Conservation (phyloP, 2,113 vertebrate species). For the Microtus oregoni region DNA sequence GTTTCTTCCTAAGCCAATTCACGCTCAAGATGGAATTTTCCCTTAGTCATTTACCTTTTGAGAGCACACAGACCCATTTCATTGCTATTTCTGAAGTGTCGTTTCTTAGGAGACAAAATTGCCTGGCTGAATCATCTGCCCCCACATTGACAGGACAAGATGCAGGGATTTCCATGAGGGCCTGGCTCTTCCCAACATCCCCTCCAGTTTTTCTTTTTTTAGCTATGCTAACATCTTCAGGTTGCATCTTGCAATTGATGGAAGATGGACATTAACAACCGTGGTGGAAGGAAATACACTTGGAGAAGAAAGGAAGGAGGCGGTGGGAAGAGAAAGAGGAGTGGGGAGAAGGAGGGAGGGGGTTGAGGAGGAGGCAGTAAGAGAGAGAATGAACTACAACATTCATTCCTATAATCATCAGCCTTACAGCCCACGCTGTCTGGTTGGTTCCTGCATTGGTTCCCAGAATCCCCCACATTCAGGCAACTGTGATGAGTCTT, state of each 20-base stretch:
- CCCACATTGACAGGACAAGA: neutral
- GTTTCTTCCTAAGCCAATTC: constrained; percentile 13
- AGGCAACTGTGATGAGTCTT: neutral
- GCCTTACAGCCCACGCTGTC: neutral
- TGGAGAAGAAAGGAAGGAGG: neutral
- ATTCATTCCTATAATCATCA: neutral
- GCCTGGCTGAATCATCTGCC: neutral
- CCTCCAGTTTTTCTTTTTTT: neutral
- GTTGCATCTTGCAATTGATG: neutral
- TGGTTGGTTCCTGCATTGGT: neutral
- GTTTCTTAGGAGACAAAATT: neutral
- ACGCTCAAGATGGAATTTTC: neutral
- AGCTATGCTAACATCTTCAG: neutral
- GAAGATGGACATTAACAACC: neutral
- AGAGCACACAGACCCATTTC: neutral
- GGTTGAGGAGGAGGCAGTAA: neutral
- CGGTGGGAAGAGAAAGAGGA: neutral
- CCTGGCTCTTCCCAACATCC: neutral
- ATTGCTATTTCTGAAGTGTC: constrained; percentile 13
- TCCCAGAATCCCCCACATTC: neutral
- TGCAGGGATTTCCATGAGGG: neutral
- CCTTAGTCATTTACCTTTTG: neutral
- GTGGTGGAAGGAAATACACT: no score
- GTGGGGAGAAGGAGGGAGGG: neutral
- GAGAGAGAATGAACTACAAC: neutral